Percentiles rank a stretch among this genome's conserved stretches.
Evolutionary conservation across 2,797 vertebrate genomes (phyloP).

Genomic region (Aulostomus chinensis): DNA sequence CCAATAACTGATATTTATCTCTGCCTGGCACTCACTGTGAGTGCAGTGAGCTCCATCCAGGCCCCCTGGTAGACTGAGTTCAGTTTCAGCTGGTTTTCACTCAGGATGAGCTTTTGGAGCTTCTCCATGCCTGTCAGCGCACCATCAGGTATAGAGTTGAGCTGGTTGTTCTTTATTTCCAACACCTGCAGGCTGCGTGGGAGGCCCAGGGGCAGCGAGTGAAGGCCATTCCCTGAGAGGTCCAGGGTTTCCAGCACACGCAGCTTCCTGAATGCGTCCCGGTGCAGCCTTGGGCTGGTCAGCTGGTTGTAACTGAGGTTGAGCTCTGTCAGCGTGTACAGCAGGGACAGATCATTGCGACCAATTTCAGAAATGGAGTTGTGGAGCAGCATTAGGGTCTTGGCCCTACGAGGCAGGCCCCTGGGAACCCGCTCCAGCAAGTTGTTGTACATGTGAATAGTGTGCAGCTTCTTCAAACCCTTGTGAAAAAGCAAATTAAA

Average conservation of each 20-base stretch:
- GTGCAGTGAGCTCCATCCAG: slow-evolving; percentile 88
- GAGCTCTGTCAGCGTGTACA: slow-evolving; percentile 93
- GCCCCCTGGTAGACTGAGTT: slow-evolving; percentile 89
- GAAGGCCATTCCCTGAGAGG: slow-evolving; percentile 90
- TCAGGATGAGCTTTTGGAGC: slow-evolving; percentile 88
- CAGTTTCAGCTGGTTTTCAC: slow-evolving; percentile 88
- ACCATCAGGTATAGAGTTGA: slow-evolving; percentile 84
- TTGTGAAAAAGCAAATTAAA: slow-evolving; percentile 29
- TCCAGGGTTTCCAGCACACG: slow-evolving; percentile 88
- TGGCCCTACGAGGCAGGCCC: slow-evolving; percentile 90
- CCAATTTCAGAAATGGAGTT: slow-evolving; percentile 90
- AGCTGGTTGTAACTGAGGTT: slow-evolving; percentile 98
- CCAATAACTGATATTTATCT: too few species aligned
- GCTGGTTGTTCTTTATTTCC: slow-evolving; percentile 89
- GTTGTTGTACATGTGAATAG: slow-evolving; percentile 97
- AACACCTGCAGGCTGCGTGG: slow-evolving; percentile 90
- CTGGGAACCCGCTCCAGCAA: slow-evolving; percentile 90
- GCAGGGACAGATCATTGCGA: slow-evolving; percentile 89
- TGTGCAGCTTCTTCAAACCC: slow-evolving; percentile 96
- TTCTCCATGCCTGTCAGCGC: slow-evolving; percentile 88
- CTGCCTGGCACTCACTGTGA: slow-evolving; percentile 88
- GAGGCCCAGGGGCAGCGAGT: slow-evolving; percentile 84
- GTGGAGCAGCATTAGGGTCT: slow-evolving; percentile 95
- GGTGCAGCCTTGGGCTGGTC: slow-evolving; percentile 85
- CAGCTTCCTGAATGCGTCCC: slow-evolving; percentile 93